Evolutionary conservation across 2,113 vertebrate species (phyloP).

Genomic region (Pontoporia blainvillei): DNA sequence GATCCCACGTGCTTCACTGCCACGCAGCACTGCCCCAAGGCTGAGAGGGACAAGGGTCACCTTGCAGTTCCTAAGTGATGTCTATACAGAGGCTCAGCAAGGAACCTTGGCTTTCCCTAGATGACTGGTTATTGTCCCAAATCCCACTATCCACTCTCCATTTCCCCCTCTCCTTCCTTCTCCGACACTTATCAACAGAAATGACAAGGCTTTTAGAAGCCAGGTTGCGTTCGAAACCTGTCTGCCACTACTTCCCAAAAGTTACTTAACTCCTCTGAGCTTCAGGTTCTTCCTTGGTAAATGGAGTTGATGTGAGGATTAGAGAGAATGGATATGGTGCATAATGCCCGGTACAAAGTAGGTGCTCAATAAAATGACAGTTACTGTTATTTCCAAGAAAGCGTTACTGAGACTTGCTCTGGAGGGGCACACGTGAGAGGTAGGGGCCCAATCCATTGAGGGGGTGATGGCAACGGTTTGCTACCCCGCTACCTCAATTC

Average conservation of each 20-base stretch:
- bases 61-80: neutral
- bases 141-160: no score
- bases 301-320: neutral
- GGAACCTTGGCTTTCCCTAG: accelerated
- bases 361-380: neutral
- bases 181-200: neutral
- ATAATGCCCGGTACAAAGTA: accelerated
- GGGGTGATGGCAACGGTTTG: no score
- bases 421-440: neutral
- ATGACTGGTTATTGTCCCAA: neutral
- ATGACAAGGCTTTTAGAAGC: neutral
- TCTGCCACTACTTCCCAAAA: neutral
- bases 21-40: accelerated
- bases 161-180: neutral
- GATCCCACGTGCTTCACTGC: accelerated
- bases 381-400: neutral
- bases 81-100: neutral
- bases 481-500: neutral
- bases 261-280: neutral
- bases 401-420: neutral
- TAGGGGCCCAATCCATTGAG: neutral
- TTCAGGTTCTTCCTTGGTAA: neutral
- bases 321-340: neutral
- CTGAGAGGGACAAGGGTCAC: neutral
- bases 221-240: neutral